Percentiles rank a stretch among this genome's conserved stretches.
Evolutionary conservation across 2,113 vertebrate species (phyloP).

Genomic region (Morone chrysops): DNA sequence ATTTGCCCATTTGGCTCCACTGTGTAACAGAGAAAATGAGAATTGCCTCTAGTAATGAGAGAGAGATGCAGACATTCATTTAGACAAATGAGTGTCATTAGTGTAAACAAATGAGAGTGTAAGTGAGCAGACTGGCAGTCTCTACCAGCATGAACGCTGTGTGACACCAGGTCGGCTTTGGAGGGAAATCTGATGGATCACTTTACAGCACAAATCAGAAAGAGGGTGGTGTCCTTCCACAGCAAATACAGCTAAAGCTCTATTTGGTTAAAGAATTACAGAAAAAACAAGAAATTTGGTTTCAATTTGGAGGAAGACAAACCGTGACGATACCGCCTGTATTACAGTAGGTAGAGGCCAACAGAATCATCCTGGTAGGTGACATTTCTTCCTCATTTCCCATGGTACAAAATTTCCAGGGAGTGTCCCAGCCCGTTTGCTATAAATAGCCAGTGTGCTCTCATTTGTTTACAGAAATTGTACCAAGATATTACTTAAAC

Average conservation of each 20-base stretch:
- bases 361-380: background rate
- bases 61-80: slow-evolving; percentile 32
- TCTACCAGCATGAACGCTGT: background rate
- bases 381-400: slow-evolving; percentile 10
- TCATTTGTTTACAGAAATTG: background rate
- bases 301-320: background rate
- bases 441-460: background rate
- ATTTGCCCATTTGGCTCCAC: slow-evolving; percentile 28
- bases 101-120: slow-evolving; percentile 39
- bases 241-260: background rate
- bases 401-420: background rate
- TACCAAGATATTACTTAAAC: background rate
- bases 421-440: background rate
- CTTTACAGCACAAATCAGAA: background rate
- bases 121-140: slow-evolving; percentile 22
- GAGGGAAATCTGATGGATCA: slow-evolving; percentile 20
- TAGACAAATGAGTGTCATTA: slow-evolving; percentile 61
- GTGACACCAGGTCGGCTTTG: slow-evolving; percentile 12
- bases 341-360: background rate
- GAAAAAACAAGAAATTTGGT: background rate
- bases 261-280: background rate
- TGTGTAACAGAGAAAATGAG: slow-evolving; percentile 43
- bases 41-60: slow-evolving; percentile 39
- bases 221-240: background rate
- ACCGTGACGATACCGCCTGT: background rate